These are phyloP conservation scores for Drepana falcataria DNA, from an alignment of 2,888 invertebrate species.

Conservation along the genomic window DNA sequence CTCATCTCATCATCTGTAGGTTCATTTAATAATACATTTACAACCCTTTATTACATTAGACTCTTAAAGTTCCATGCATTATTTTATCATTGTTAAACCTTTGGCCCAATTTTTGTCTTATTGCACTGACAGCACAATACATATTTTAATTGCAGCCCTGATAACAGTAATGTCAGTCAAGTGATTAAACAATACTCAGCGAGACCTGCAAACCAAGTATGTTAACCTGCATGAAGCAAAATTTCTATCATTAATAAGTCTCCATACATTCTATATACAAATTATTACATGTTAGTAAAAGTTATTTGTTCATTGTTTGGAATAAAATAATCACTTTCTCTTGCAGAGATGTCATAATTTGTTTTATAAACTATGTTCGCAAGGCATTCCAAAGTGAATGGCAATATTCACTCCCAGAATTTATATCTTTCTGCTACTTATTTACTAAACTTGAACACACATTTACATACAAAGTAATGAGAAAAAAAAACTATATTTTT, in stretches of 20 bases:
- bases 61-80: neutral
- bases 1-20: neutral
- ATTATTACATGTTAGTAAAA: constrained; percentile 34
- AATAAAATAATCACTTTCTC: constrained; percentile 63
- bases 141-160: neutral
- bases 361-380: constrained; percentile 42
- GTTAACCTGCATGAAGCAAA: constrained; percentile 22
- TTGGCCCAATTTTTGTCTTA: neutral
- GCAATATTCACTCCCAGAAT: constrained; percentile 39
- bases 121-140: neutral
- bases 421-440: constrained; percentile 58
- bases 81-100: neutral
- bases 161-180: constrained; percentile 5
- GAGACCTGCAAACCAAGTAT: constrained; percentile 27
- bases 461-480: constrained; percentile 54
- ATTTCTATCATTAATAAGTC: constrained; percentile 29
- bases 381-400: constrained; percentile 45
- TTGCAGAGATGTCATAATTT: constrained; percentile 45
- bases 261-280: constrained; percentile 32
- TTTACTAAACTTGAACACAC: constrained; percentile 68
- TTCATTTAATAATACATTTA: neutral
- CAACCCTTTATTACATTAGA: neutral
- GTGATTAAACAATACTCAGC: constrained; percentile 21
- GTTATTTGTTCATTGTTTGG: constrained; percentile 67
- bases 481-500: constrained; percentile 55